These are phyloP conservation scores for Stramonita haemastoma DNA, from an alignment of 2,888 invertebrate genomes.

Conservation along the genomic window DNA sequence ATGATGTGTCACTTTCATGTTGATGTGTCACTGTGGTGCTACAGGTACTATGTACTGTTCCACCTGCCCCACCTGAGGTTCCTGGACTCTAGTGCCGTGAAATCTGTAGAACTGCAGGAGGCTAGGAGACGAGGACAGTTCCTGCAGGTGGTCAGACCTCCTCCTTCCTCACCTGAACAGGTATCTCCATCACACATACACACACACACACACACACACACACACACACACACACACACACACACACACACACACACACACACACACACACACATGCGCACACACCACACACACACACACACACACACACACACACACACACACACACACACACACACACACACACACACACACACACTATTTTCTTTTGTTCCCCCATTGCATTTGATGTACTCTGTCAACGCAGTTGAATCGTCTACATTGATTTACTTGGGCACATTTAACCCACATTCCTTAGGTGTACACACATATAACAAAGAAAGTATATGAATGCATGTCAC, in stretches of 20 bases:
- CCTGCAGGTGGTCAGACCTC: constrained; percentile 84
- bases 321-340: not conserved
- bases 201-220: not conserved
- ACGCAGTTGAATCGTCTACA: too few relatives aligned
- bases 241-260: not conserved
- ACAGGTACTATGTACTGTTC: constrained; percentile 86
- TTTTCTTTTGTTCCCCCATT: too few relatives aligned
- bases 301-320: not conserved
- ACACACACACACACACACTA: not conserved
- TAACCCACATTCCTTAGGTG: too few relatives aligned
- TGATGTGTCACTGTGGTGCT: not conserved
- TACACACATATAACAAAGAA: too few relatives aligned
- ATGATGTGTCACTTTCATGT: too few relatives aligned
- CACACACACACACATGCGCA: not conserved
- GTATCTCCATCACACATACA: not conserved
- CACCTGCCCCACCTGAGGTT: constrained; percentile 86
- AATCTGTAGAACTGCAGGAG: constrained; percentile 82
- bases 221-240: not conserved
- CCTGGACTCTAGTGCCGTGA: constrained; percentile 87
- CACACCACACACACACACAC: too few relatives aligned
- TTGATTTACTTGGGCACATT: too few relatives aligned
- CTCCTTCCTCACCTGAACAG: constrained; percentile 63
- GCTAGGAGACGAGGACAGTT: constrained; percentile 85
- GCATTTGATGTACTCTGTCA: too few relatives aligned
- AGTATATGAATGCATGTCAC: too few relatives aligned